Evolutionary conservation across 2,888 invertebrate genomes (phyloP).

Genomic region (Acrobasis suavella): DNA sequence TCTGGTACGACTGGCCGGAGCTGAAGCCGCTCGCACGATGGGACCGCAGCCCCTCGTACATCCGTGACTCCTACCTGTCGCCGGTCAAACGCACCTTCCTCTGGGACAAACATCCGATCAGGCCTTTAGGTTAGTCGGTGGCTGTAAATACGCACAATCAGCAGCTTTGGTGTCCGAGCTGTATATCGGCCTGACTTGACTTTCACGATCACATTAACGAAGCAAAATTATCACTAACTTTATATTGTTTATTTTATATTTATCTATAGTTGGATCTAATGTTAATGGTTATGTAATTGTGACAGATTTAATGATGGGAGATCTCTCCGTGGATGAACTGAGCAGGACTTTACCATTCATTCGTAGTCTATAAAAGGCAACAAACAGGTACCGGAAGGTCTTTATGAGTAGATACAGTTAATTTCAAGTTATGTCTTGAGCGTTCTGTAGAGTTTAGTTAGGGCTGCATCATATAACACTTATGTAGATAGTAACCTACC

Average conservation of each 20-base stretch:
- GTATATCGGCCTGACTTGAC: constrained; percentile 57
- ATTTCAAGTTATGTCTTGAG: constrained; percentile 27
- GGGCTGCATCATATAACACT: neutral
- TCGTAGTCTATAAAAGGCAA: constrained; percentile 74
- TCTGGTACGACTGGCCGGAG: constrained; percentile 93
- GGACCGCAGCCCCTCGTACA: constrained; percentile 89
- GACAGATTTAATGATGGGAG: constrained; percentile 79
- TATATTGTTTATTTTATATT: constrained; percentile 36
- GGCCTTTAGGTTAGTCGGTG: constrained; percentile 92
- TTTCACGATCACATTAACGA: constrained; percentile 47
- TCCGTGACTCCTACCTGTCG: constrained; percentile 94
- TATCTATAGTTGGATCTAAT: constrained; percentile 18
- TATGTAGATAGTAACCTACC: constrained; percentile 26
- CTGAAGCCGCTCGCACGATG: constrained; percentile 89
- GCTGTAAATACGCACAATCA: constrained; percentile 64
- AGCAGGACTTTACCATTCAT: constrained; percentile 77
- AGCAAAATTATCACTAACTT: constrained; percentile 40
- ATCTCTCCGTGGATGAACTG: constrained; percentile 74
- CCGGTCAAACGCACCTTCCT: constrained; percentile 95
- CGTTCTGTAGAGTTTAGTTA: constrained; percentile 12
- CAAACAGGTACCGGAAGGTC: constrained; percentile 54
- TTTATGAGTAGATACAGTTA: constrained; percentile 32
- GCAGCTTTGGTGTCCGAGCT: constrained; percentile 56
- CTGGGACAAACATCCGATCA: constrained; percentile 95
- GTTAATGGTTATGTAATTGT: constrained; percentile 47